Percentiles rank a stretch among this genome's conserved stretches.
Evolutionary conservation across 2,888 invertebrate species (phyloP).

Genomic region (Keiferia lycopersicella): DNA sequence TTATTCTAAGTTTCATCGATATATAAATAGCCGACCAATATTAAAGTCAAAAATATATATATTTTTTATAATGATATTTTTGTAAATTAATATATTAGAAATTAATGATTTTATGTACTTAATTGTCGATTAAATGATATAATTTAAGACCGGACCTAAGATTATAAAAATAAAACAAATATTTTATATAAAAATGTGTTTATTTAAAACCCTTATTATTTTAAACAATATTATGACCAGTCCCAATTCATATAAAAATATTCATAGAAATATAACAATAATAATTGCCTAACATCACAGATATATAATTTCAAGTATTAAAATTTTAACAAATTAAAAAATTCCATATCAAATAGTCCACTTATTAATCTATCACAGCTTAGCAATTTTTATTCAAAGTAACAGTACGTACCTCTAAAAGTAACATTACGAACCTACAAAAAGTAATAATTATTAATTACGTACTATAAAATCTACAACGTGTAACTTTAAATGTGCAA

Average conservation of each 20-base stretch:
- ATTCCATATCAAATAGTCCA: not conserved
- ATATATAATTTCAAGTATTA: not conserved
- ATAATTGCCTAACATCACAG: not conserved
- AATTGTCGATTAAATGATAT: constrained; percentile 2
- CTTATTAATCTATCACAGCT: not conserved
- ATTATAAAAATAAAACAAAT: constrained; percentile 34
- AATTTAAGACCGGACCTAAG: constrained; percentile 32
- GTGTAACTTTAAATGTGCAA: too few relatives aligned
- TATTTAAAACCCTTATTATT: not conserved
- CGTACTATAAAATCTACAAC: not conserved
- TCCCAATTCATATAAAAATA: not conserved
- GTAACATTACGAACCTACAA: too few relatives aligned
- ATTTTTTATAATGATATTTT: not conserved
- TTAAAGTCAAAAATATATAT: constrained; percentile 7
- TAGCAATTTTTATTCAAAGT: not conserved
- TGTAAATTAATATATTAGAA: not conserved
- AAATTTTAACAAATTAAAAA: too few relatives aligned
- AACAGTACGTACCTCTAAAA: too few relatives aligned
- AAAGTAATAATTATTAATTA: too few relatives aligned
- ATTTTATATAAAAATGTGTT: constrained; percentile 18
- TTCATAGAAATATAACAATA: not conserved
- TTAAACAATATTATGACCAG: not conserved
- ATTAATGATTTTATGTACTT: constrained; percentile 13
- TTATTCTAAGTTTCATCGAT: constrained; percentile 3
- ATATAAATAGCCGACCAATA: not conserved